Conservation (phyloP, 2,113 vertebrate genomes). For the Nycticryphes semicollaris region DNA sequence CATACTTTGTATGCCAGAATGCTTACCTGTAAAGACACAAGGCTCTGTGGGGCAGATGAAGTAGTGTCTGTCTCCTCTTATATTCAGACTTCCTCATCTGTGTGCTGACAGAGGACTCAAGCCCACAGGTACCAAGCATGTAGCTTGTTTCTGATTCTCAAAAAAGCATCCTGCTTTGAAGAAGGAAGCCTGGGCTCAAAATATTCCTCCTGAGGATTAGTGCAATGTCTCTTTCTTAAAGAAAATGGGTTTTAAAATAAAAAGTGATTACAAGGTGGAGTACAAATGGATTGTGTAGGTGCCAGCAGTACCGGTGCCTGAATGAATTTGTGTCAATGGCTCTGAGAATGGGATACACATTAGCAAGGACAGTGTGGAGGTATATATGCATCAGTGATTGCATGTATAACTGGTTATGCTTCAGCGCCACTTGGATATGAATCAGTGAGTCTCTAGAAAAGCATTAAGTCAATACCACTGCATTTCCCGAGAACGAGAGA, state of each 20-base stretch:
- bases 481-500: background rate
- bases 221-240: background rate
- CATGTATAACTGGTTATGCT: background rate
- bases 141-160: background rate
- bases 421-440: background rate
- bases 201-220: background rate
- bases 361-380: background rate
- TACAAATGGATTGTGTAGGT: background rate
- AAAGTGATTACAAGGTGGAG: background rate
- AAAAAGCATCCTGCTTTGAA: slow-evolving; percentile 18
- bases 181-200: background rate
- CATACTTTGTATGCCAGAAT: background rate
- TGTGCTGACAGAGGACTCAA: background rate
- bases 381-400: background rate
- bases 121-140: background rate
- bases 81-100: background rate
- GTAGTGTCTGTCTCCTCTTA: background rate
- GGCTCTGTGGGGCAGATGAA: background rate
- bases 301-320: background rate
- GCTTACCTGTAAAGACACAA: background rate
- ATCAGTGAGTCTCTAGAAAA: background rate
- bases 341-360: background rate
- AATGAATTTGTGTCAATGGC: slow-evolving; percentile 17
- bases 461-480: background rate
- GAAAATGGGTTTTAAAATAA: slow-evolving; percentile 19